Conservation (phyloP, 2,113 vertebrate genomes). For the Eonycteris spelaea region DNA sequence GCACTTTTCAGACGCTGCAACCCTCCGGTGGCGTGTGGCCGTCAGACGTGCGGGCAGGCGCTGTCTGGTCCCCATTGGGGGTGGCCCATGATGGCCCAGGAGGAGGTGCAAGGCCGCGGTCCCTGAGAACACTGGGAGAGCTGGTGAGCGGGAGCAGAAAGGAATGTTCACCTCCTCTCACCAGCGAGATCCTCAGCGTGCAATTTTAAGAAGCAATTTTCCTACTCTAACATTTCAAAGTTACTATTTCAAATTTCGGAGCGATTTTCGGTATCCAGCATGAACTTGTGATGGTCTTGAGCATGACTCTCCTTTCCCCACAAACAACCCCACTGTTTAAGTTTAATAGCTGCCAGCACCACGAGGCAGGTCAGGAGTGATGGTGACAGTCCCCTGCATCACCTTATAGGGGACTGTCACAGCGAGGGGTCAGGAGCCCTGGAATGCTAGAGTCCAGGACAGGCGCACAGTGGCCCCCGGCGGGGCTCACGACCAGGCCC, state of each 20-base stretch:
- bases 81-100: conserved; percentile 74
- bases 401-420: no score
- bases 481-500: not conserved
- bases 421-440: not conserved
- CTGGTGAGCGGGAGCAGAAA: not conserved
- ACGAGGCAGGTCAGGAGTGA: not conserved
- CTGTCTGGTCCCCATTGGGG: conserved; percentile 47
- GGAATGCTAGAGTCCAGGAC: no score
- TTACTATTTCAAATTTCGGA: not conserved
- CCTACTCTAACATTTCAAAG: not conserved
- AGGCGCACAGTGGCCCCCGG: not conserved
- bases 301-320: not conserved
- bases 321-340: not conserved
- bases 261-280: not conserved
- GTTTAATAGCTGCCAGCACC: not conserved
- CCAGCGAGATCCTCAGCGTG: not conserved
- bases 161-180: not conserved
- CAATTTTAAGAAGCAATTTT: not conserved
- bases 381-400: not conserved
- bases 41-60: conserved; percentile 25
- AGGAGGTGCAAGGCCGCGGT: conserved; percentile 64
- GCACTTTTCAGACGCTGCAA: conserved; percentile 70
- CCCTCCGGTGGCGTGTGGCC: conserved; percentile 49
- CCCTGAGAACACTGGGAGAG: conserved; percentile 78
- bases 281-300: not conserved